phyloP scores from a whole-genome alignment of 2,888 invertebrate genomes.

The Leucania comma region DNA sequence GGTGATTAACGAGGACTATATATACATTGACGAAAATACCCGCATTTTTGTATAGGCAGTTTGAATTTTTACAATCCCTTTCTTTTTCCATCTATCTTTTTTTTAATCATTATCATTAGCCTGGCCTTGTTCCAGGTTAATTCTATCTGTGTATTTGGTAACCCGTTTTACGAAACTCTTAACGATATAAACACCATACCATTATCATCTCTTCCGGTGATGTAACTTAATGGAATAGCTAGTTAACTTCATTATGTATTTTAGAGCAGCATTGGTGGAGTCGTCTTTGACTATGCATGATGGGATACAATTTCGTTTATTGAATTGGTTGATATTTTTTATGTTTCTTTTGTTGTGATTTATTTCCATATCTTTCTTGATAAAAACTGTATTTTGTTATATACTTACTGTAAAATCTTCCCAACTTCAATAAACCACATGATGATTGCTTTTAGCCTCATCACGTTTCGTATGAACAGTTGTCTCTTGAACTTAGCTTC shows the following conservation, averaged over 20 bases:
- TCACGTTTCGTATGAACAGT: constrained; percentile 97
- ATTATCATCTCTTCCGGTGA: not conserved
- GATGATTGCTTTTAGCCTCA: constrained; percentile 97
- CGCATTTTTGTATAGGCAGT: not conserved
- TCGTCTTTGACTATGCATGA: not conserved
- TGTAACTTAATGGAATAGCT: not conserved
- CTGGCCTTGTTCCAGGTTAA: no score
- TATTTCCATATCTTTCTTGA: not conserved
- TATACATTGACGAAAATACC: not conserved
- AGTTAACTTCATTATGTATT: not conserved
- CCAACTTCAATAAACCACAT: constrained; percentile 97
- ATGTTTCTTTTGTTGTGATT: not conserved
- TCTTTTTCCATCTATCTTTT: no score
- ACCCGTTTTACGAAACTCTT: no score
- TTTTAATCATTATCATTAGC: no score
- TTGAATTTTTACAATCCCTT: no score
- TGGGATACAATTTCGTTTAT: not conserved
- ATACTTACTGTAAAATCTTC: constrained; percentile 96
- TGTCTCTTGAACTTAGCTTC: constrained; percentile 99
- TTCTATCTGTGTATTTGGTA: no score
- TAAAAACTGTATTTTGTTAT: not conserved
- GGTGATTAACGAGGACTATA: not conserved
- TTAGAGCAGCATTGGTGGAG: not conserved
- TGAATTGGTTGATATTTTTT: not conserved
- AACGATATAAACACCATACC: no score